A percentile compares a stretch with the other conserved stretches of the same genome.
Conservation (phyloP, 2,888 invertebrate species). For the Caenorhabditis imperialis region DNA sequence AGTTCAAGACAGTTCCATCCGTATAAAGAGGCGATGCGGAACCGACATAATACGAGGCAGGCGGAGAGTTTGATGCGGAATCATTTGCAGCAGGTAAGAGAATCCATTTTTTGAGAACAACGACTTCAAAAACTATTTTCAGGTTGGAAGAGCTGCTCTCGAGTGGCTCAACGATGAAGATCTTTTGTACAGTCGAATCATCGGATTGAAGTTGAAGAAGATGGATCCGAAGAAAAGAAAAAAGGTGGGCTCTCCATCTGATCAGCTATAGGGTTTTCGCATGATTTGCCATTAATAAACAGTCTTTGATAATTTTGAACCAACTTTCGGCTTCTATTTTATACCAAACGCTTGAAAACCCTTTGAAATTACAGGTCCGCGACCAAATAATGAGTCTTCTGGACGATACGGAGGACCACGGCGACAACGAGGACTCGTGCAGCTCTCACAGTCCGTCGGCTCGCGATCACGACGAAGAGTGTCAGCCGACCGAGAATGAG, state of each 20-base stretch:
- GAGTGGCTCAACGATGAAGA: constrained; percentile 75
- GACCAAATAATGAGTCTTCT: constrained; percentile 67
- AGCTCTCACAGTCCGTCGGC: constrained; percentile 46
- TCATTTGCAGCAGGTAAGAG: constrained; percentile 38
- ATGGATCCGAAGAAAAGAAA: constrained; percentile 70
- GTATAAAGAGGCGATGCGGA: constrained; percentile 27
- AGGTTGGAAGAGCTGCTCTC: constrained; percentile 50
- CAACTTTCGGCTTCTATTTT: background rate
- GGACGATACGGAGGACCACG: constrained; percentile 65
- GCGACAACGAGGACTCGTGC: constrained; percentile 46
- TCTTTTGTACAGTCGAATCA: constrained; percentile 69
- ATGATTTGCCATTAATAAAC: background rate
- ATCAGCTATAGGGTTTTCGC: background rate
- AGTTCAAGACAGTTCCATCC: constrained; percentile 29
- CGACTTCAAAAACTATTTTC: constrained; percentile 4
- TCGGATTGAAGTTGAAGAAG: constrained; percentile 70
- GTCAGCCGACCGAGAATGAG: constrained; percentile 29
- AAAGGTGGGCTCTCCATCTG: constrained; percentile 55
- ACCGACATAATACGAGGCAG: constrained; percentile 19
- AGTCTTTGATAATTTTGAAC: too few relatives aligned
- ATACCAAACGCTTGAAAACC: too few relatives aligned
- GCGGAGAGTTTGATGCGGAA: constrained; percentile 39
- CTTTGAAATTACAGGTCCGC: constrained; percentile 57
- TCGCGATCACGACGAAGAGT: constrained; percentile 35
- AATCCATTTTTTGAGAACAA: background rate